Evolutionary conservation across 2,797 vertebrate species (phyloP), one percentile per base, ranked within the genome.

Genomic region (Hemitrygon akajei): DNA sequence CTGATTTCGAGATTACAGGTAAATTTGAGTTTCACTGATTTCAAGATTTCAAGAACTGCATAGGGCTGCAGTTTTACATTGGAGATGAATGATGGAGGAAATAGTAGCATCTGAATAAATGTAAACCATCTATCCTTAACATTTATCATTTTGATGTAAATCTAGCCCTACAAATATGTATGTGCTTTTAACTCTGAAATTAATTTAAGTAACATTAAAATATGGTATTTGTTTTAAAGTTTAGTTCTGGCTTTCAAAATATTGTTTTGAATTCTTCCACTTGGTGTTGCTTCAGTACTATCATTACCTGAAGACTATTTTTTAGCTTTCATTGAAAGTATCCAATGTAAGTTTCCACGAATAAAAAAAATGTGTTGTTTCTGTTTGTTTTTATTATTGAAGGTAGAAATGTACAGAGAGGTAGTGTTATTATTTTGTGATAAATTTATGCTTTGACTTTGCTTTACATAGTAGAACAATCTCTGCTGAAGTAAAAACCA

Each of bases 401-500:
- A 69, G 93, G 94, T 96, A 96, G 97, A 97, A n/a, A 97, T 97
- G 94, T 97, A 97, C 96, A 95, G 95, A 97, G 96, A 95, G 95
- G 96, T 96, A 96, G 95, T 94, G 95, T 97, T 97, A 97, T 97
- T 97, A 97, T 95, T 97, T 94, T 94, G 95, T 95, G 96, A 97
- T 97, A 97, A 97, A 97, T 96, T 97, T 96, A 95, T 96, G 96
- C 95, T 95, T 95, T 95, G 94, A 77, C 6, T 94, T 47, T 25
- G 71, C 20, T 95, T 89, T 95, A 93, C 14, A 94, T 95, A 95
- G 95, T 96, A 97, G 97, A 96, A 96, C 96, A 97, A 95, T 95
- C 96, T 94, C 94, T 94, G 30, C 95, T 95, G 96, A 76, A 86
- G 56, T 95, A 95, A 93, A 89, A 94, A 66, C 47, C 94, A 18